Base-by-base conservation (phyloP, 2,797 vertebrate genomes). In the Spinibarbus caldwelli region DNA sequence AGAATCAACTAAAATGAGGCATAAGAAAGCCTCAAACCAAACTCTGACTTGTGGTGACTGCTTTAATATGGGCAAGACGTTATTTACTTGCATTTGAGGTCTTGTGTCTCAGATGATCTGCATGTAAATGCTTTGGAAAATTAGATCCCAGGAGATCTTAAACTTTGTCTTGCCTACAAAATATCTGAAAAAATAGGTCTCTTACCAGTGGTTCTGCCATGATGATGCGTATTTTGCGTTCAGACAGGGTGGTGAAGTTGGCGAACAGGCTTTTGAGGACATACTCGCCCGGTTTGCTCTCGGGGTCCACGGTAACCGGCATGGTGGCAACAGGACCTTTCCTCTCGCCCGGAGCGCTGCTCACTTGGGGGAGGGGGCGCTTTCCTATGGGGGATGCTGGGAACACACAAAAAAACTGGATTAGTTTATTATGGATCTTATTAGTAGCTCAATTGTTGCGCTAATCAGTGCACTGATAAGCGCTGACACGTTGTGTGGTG, bases 121-220 rank as follows among this genome's bases (percentile, higher is more conserved):
- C 17, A 79, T 45, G 41, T 9, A 26, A 62, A 78, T 43, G 38
- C 57, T 78, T 78, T 19, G 8, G 9, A 78, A 54, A 29, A 62
- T 78, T 17, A 15, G 14, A 54, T 43, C n/a, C n/a, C n/a, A 78
- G n/a, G 17, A 29, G 36, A 78, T 26, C 11, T 15, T 36, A 17
- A 38, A 78, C 23, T 34, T 54, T 11, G 5, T 14, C 47, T 79
- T 21, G 26, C 38, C 15, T 43, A 38, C 29, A 41, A 31, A 49
- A 7, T 17, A 14, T 23, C 1, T n/a, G n/a, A 29, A 34, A 64
- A 17, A 86, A 17, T 57, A 29, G 31, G 5, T 8, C 31, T 95
- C 97, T 98, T 88, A 99, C 98, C 95, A 99, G 94, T 6, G 98
- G 97, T 86, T 99, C 98, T 41, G 98, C 98, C 98, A 99, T 99